Evolutionary conservation across 2,797 vertebrate species (phyloP), one percentile per base, ranked within the genome.

Genomic region (Xenopus petersii): DNA sequence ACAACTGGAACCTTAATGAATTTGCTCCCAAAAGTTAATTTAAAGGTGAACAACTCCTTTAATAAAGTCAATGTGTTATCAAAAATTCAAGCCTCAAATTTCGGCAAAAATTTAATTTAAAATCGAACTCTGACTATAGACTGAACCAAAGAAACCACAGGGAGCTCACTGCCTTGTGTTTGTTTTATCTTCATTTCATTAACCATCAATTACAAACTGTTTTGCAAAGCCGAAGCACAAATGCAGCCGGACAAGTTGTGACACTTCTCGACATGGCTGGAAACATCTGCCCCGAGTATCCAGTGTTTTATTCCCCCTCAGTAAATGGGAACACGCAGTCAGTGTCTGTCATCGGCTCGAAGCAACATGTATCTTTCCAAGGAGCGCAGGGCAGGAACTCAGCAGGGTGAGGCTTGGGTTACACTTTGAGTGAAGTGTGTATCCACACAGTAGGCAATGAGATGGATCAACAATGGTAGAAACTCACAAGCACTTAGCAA

Each of bases 301-400:
- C 56, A 36, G 58, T 21, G 58, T 49, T 75, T 80, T 0, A 0
- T 81, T 82, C 79, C 79, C 21, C 70, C 80, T 47, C 49, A 81
- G 58, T 74, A 79, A 80, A 76, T 42, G 55, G 63, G 67, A 83
- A 42, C 79, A 84, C 80, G 73, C 73, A 30, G 73, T 73, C 77
- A 74, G 77, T 74, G 62, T 85, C 81, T 78, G 70, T 77, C 83
- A 83, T 70, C 72, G 66, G 69, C 69, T 26, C 26, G 59, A 13
- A 47, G 42, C 58, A 77, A 67, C 1, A 16, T 72, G 26, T 11
- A 81, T 54, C 33, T 54, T 16, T 67, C 56, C 74, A 79, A 67
- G 51, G 74, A 55, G 67, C 78, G 59, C 49, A 77, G 0, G 1
- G 0, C 63, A 30, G 66, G 13, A 36, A 12, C 60, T 74, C 16